Conservation (phyloP, 2,113 vertebrate genomes). For the Oceanites oceanicus region DNA sequence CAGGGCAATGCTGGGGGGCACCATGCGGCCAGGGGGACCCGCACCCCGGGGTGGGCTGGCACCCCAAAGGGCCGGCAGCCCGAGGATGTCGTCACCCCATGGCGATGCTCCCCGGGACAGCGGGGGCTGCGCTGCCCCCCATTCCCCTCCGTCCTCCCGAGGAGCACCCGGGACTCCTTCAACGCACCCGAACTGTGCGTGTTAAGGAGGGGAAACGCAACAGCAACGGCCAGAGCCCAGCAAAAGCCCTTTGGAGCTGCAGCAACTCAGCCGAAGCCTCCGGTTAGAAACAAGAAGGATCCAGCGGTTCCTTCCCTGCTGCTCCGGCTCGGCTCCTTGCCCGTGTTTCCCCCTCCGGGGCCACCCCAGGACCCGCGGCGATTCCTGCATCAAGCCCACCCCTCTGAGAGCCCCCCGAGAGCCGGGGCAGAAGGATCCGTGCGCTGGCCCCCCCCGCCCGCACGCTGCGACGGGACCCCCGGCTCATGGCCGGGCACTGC, state of each 20-base stretch:
- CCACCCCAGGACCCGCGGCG: background rate
- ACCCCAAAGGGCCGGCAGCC: background rate
- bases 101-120: background rate
- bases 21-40: fast-evolving
- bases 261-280: background rate
- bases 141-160: background rate
- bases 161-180: background rate
- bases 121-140: background rate
- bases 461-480: background rate
- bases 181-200: background rate
- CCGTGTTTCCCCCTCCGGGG: background rate
- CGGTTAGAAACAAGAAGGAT: background rate
- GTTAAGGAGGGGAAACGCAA: background rate
- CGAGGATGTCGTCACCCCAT: background rate
- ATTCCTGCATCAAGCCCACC: background rate
- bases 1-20: background rate
- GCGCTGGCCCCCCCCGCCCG: background rate
- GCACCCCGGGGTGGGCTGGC: background rate
- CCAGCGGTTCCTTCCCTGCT: background rate
- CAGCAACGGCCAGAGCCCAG: background rate
- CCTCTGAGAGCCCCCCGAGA: background rate
- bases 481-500: fast-evolving
- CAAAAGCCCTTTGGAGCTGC: background rate
- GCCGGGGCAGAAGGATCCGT: background rate
- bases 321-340: background rate